A percentile compares a stretch with the other conserved stretches of the same genome.
phyloP scores from a whole-genome alignment of 2,888 invertebrate species.

The Dorcus parallelipipedus region DNA sequence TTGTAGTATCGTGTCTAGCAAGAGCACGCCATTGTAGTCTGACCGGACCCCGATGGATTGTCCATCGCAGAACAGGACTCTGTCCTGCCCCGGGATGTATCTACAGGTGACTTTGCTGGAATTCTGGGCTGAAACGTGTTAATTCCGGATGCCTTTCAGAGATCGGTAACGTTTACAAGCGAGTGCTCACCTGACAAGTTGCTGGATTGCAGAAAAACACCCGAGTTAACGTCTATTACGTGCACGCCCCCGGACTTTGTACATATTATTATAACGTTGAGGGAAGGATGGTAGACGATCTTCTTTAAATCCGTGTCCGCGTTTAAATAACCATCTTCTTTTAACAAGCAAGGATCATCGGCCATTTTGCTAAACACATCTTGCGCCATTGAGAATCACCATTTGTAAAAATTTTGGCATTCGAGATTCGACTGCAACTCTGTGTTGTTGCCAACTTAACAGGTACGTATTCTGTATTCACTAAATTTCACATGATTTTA shows the following conservation, averaged over 20 bases:
- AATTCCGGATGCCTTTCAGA: too few species aligned
- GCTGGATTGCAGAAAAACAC: conserved; percentile 81
- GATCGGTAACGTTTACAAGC: conserved; percentile 6
- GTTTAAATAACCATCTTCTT: conserved; percentile 85
- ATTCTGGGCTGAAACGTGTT: conserved; percentile 56
- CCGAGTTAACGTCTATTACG: conserved; percentile 90
- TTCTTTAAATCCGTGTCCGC: conserved; percentile 76
- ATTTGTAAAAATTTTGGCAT: conserved; percentile 38
- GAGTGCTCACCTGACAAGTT: conserved; percentile 65
- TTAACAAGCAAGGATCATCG: conserved; percentile 69
- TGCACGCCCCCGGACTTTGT: conserved; percentile 77
- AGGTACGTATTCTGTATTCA: too few species aligned
- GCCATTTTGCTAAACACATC: conserved; percentile 58
- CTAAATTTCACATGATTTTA: too few species aligned
- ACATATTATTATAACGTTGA: conserved; percentile 86
- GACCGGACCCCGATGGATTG: conserved; percentile 79
- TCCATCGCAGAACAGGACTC: conserved; percentile 80
- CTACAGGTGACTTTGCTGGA: conserved; percentile 65
- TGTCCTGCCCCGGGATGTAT: conserved; percentile 75
- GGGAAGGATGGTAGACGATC: conserved; percentile 86
- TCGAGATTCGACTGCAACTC: conserved; percentile 34
- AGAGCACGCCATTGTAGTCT: conserved; percentile 86
- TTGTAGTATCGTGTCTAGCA: conserved; percentile 86
- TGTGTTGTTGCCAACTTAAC: conserved; percentile 9
- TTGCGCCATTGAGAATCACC: conserved; percentile 47